Percentiles rank a stretch among this genome's conserved stretches.
phyloP scores from a whole-genome alignment of 2,888 invertebrate genomes.

The Tiphia femorata region DNA sequence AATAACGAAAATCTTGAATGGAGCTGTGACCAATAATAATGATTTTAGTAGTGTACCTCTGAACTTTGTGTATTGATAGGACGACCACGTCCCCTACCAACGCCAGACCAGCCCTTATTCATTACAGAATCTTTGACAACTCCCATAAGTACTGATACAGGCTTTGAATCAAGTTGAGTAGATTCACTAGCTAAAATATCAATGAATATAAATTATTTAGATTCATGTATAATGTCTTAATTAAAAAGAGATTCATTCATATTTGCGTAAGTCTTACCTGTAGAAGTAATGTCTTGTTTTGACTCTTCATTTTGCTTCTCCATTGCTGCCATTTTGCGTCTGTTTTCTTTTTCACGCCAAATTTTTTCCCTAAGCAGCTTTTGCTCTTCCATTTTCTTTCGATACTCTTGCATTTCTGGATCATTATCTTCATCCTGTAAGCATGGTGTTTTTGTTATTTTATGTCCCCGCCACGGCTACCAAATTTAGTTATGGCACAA shows the following conservation, averaged over 20 bases:
- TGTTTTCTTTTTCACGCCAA: constrained; percentile 68
- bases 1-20: too few relatives aligned
- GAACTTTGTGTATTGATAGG: constrained; percentile 52
- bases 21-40: too few relatives aligned
- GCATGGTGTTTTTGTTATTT: not conserved
- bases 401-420: constrained; percentile 68
- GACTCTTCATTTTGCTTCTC: constrained; percentile 57
- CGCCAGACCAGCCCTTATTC: constrained; percentile 41
- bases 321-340: constrained; percentile 67
- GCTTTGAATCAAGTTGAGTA: constrained; percentile 46
- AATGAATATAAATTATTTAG: too few relatives aligned
- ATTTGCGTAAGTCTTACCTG: too few relatives aligned
- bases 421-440: constrained; percentile 60
- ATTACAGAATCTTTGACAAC: constrained; percentile 48
- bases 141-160: constrained; percentile 41
- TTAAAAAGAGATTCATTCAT: too few relatives aligned
- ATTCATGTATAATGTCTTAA: too few relatives aligned
- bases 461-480: too few relatives aligned
- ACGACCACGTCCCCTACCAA: constrained; percentile 51
- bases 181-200: constrained; percentile 41
- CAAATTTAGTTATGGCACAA: too few relatives aligned
- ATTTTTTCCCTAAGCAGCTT: constrained; percentile 69
- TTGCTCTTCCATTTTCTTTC: constrained; percentile 70
- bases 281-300: too few relatives aligned
- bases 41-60: constrained; percentile 60